phyloP scores from a whole-genome alignment of 2,797 vertebrate species.

The Diplodus sargus region DNA sequence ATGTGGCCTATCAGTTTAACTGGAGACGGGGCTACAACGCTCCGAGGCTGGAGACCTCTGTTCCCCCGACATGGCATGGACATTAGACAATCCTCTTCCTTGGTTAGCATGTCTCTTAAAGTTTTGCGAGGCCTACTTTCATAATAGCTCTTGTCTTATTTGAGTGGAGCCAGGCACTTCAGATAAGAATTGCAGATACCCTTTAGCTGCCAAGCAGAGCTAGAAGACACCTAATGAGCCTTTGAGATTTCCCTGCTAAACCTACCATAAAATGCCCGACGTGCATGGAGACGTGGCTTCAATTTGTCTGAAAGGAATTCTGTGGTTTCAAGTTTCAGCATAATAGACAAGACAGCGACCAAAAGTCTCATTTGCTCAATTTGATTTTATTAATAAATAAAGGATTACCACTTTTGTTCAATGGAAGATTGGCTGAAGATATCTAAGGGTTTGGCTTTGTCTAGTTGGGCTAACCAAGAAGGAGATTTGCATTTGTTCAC shows the following conservation, averaged over 20 bases:
- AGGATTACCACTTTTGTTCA: conserved; percentile 80
- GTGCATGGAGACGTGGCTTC: conserved; percentile 72
- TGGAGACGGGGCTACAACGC: conserved; percentile 67
- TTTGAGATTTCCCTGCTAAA: conserved; percentile 85
- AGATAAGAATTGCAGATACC: conserved; percentile 85
- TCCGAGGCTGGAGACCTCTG: conserved; percentile 72
- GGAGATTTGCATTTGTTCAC: conserved; percentile 79
- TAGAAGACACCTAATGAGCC: conserved; percentile 86
- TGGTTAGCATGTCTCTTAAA: conserved; percentile 74
- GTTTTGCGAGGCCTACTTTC: conserved; percentile 80
- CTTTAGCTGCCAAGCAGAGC: conserved; percentile 78
- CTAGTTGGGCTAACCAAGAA: conserved; percentile 72
- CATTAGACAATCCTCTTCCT: conserved; percentile 78
- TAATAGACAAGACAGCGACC: conserved; percentile 75
- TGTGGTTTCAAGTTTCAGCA: conserved; percentile 73
- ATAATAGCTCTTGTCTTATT: conserved; percentile 82
- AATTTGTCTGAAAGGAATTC: conserved; percentile 78
- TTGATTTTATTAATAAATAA: conserved; percentile 88
- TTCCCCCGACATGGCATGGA: conserved; percentile 59
- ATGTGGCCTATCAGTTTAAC: conserved; percentile 84
- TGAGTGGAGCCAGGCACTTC: conserved; percentile 78
- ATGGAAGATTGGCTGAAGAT: conserved; percentile 80
- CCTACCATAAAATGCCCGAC: conserved; percentile 81
- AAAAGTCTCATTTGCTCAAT: conserved; percentile 78
- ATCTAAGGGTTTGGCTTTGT: conserved; percentile 70